Base-by-base conservation (phyloP, 2,888 invertebrate species). In the Tholera decimalis region DNA sequence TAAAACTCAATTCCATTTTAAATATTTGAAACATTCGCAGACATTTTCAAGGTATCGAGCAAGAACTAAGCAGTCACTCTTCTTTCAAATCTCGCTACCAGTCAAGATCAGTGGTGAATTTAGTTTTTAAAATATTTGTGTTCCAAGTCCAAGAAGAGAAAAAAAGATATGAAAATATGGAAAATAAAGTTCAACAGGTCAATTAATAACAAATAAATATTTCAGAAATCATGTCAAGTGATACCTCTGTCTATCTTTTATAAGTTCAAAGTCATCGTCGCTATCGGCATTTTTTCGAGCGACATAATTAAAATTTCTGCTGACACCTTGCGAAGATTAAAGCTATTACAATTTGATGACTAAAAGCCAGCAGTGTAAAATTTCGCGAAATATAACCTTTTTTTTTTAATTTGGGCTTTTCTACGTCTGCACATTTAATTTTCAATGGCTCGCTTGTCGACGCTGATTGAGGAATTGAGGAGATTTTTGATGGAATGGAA, bases 221-320 rank as follows among this genome's bases (percentile, higher is more conserved):
- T 62, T 37, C 35, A 63, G 1, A 8, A 33, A 26, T 35, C 3
- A 11, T 8, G 1, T 26, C 5, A 53, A 63, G 24, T 64, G 6
- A 3, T 11, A 2, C 41, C 77, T 64, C 78, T 80, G 46, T 2
- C 22, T 24, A 2, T 11, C 26, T 70, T 51, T 9, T 15, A 3
- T 9, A 47, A 1, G 22, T 24, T 22, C 28, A 50, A 60, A 89
- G 85, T 89, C 89, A 86, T 88, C 87, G 74, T 77, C 81, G 70
- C 79, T 73, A 67, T 75, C 65, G 67, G 58, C 76, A 84, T 89
- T 89, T 90, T 89, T 87, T 81, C 76, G 74, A 69, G 81, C 77
- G 85, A 85, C 88, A 90, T 90, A 91, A 92, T 92, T 92, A 91
- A 91, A 90, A 90, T 89, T 90, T 89, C 81, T 83, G 90, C 89